A percentile compares a stretch with the other conserved stretches of the same genome.
phyloP scores from a whole-genome alignment of 2,113 vertebrate genomes.

The Nannobrachium achirus region DNA sequence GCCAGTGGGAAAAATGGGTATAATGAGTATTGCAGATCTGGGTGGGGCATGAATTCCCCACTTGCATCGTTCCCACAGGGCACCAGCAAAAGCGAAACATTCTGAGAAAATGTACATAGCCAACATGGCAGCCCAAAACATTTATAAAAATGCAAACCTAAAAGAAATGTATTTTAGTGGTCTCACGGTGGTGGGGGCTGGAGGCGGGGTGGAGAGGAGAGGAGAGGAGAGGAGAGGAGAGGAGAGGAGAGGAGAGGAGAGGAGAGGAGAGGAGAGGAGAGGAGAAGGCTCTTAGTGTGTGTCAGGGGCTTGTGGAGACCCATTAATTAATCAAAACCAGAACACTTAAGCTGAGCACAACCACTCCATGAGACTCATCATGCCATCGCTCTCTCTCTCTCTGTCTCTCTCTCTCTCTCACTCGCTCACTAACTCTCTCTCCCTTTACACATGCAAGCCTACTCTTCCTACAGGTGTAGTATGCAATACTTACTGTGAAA shows the following conservation, averaged over 20 bases:
- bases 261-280: not conserved
- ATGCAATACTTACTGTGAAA: too few relatives aligned
- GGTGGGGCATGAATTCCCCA: too few relatives aligned
- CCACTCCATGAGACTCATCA: slow-evolving; percentile 14
- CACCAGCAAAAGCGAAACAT: too few relatives aligned
- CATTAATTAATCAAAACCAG: slow-evolving; percentile 44
- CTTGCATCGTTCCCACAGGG: too few relatives aligned
- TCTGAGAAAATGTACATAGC: too few relatives aligned
- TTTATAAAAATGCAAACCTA: too few relatives aligned
- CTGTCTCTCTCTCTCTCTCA: not conserved
- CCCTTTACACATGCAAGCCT: too few relatives aligned
- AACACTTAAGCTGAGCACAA: slow-evolving; percentile 15
- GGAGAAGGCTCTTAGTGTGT: not conserved
- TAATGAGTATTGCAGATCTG: too few relatives aligned
- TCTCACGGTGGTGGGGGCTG: not conserved
- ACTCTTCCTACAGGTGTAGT: too few relatives aligned
- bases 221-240: not conserved
- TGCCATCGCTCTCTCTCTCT: slow-evolving; percentile 10
- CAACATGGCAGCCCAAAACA: too few relatives aligned
- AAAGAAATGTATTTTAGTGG: not conserved
- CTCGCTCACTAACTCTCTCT: not conserved
- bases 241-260: not conserved
- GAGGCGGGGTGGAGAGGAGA: not conserved
- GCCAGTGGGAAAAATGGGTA: too few relatives aligned
- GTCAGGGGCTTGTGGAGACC: slow-evolving; percentile 12